Base-by-base conservation (phyloP, 2,797 vertebrate genomes). In the Delichon dasypus region DNA sequence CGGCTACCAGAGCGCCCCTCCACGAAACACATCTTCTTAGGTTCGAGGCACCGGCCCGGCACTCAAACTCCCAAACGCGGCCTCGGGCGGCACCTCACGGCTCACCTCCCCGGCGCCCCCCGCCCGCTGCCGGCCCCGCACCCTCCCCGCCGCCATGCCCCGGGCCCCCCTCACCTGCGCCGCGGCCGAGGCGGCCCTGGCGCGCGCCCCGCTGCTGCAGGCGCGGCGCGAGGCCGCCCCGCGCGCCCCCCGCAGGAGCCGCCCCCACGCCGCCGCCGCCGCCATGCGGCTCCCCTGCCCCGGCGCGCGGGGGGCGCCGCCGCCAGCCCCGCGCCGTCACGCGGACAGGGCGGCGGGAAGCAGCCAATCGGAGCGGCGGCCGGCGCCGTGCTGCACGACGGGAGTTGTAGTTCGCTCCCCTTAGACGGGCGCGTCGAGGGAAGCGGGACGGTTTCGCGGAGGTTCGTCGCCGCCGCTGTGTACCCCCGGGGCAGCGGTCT, bases 381-480 rank as follows among this genome's bases (percentile, higher is more conserved):
- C 78, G 5, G 18, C 13, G 53, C 25, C 7, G 75, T 57, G 67
- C 8, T n/a, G 96, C 88, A 88, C 40, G 81, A 66, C 44, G 96
- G 97, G 94, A 94, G 44, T 4, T 94, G 97, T 74, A 96, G 96
- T 95, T 40, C 30, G 17, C 5, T 3, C 3, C 13, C 1, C 4
- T 6, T 10, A 3, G 18, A 9, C 1, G 2, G 3, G 9, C 1
- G 8, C 18, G 15, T 11, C 17, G 5, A 3, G 7, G 13, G 6
- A 2, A 2, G 3, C 1, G 0, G 3, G 2, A 7, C 1, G 30
- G 30, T 5, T 4, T 7, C 7, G 3, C 5, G 2, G 3, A 0
- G 15, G 29, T 36, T 1, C 0, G 4, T 36, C 19, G 17, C 2
- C 6, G 0, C 5, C 2, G 23, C 5, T 2, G 13, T 6, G 12